Conservation (phyloP, 2,113 vertebrate species). For the Dolichallabes microphthalmus region DNA sequence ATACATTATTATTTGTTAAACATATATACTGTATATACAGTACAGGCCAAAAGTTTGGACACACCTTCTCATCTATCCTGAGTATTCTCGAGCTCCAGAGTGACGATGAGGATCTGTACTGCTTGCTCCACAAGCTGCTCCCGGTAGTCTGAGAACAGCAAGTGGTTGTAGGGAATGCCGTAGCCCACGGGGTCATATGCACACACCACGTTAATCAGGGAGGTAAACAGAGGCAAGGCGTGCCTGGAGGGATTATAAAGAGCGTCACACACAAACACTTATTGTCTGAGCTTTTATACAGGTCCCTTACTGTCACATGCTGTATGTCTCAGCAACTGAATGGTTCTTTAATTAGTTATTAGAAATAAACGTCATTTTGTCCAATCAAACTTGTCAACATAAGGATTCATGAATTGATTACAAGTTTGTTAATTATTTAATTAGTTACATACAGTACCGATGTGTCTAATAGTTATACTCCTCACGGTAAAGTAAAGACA, state of each 20-base stretch:
- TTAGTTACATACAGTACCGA: not conserved
- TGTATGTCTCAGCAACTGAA: not conserved
- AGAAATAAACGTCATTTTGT: not conserved
- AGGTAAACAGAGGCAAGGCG: conserved; percentile 94
- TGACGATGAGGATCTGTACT: conserved; percentile 92
- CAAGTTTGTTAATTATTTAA: no score
- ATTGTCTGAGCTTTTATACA: not conserved
- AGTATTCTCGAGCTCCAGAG: conserved; percentile 87
- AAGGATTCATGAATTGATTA: no score
- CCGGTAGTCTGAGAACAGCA: conserved; percentile 93
- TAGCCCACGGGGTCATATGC: conserved; percentile 97
- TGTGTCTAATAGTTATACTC: not conserved
- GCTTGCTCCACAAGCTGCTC: conserved; percentile 96
- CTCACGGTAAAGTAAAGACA: not conserved
- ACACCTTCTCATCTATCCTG: no score
- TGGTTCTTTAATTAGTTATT: not conserved
- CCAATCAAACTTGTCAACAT: no score
- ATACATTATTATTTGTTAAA: no score
- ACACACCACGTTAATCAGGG: conserved; percentile 90
- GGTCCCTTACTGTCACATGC: not conserved
- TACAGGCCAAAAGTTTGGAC: no score
- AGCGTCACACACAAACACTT: conserved; percentile 21
- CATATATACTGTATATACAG: no score
- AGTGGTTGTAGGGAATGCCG: conserved; percentile 97
- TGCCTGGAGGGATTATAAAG: conserved; percentile 73